A percentile compares a stretch with the other conserved stretches of the same genome.
Evolutionary conservation across 2,888 invertebrate genomes (phyloP).

Genomic region (Teleiodes luculella): DNA sequence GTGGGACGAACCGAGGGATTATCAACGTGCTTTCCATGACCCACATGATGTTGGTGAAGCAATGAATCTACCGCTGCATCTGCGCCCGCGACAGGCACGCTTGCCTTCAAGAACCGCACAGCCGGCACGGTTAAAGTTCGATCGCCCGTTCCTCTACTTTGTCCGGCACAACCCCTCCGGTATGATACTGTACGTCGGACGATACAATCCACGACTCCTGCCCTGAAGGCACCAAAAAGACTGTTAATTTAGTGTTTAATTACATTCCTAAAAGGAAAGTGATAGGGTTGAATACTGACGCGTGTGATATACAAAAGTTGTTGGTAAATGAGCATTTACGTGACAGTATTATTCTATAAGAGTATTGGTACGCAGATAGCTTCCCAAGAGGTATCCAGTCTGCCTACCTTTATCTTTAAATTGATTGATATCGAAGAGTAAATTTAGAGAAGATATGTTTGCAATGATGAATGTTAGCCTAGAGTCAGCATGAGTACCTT

Average conservation of each 20-base stretch:
- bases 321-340: conserved; percentile 65
- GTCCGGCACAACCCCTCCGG: conserved; percentile 95
- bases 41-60: conserved; percentile 76
- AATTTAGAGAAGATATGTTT: conserved; percentile 1
- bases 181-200: conserved; percentile 91
- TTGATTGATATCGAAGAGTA: conserved; percentile 7
- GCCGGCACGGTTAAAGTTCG: conserved; percentile 86
- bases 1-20: conserved; percentile 80
- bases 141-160: conserved; percentile 92
- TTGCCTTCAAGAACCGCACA: conserved; percentile 82
- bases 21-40: conserved; percentile 84
- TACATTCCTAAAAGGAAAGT: conserved; percentile 71
- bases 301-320: conserved; percentile 62
- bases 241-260: conserved; percentile 70
- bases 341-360: conserved; percentile 71
- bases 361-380: conserved; percentile 52
- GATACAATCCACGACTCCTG: conserved; percentile 90
- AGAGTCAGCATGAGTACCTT: conserved; percentile 21
- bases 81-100: conserved; percentile 85
- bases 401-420: conserved; percentile 10
- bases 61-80: conserved; percentile 81
- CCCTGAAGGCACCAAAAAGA: conserved; percentile 78
- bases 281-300: conserved; percentile 64
- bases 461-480: conserved; percentile 16
- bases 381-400: conserved; percentile 25